phyloP scores from a whole-genome alignment of 1,140 invertebrate genomes.

The Aphidius gifuensis region DNA sequence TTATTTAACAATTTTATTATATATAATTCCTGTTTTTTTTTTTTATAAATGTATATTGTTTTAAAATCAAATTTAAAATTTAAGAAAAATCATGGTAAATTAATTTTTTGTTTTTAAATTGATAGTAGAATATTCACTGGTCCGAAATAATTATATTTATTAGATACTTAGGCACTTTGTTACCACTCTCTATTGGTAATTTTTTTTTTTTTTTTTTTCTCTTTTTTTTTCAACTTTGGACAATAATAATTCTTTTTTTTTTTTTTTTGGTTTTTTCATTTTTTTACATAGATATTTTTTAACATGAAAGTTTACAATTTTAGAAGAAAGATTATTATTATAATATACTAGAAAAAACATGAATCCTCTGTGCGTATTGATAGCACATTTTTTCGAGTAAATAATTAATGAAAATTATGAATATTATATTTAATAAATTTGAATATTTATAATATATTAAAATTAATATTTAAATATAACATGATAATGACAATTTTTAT shows the following conservation, averaged over 20 bases:
- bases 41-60: no score
- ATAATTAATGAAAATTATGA: no score
- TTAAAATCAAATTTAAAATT: neutral
- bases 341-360: no score
- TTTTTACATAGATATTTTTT: conserved; percentile 6
- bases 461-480: no score
- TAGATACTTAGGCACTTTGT: conserved; percentile 54
- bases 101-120: conserved; percentile 33
- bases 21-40: no score
- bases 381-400: no score
- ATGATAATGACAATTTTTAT: neutral
- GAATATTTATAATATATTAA: no score
- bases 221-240: conserved; percentile 33
- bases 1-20: conserved; percentile 14
- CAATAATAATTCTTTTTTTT: conserved; percentile 21
- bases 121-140: conserved; percentile 52
- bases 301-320: no score
- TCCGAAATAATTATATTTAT: conserved; percentile 50
- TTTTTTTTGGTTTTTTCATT: conserved; percentile 3
- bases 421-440: no score
- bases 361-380: no score
- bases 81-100: neutral
- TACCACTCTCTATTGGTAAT: conserved; percentile 31
- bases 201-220: conserved; percentile 11
- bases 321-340: no score